Evolutionary conservation across 2,888 invertebrate genomes (phyloP), one percentile per base, ranked within the genome.

Genomic region (Mantis religiosa): DNA sequence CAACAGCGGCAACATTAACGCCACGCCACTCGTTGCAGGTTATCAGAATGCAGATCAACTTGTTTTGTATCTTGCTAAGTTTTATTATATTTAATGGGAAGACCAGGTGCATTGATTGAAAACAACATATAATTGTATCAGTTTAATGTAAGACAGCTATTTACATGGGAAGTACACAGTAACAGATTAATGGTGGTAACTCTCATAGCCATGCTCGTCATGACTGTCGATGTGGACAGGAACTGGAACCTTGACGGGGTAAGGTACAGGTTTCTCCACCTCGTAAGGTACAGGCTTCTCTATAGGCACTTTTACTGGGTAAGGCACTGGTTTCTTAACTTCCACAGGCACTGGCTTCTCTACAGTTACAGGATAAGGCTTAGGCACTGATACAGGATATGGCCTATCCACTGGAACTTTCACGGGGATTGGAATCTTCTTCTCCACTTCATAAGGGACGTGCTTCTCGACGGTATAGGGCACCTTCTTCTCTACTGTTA

Each of bases 341-440:
- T 96, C 97, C 82, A 95, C 94, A 8, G 95, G 96, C 90, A 97
- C 96, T 92, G 97, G 97, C 92, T 96, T 96, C 94, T 95, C 95
- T 12, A 90, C 90, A 1, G 89, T 85, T 27, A 90, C 90, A 1
- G 90, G 90, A 81, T 89, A 94, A n/a, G 94, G 94, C 90, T 94
- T 94, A 6, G 95, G 95, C 84, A 95, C 96, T 92, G 95, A 95
- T n/a, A 97, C 97, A 90, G 96, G 95, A 93, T 97, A 97, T 88
- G 92, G 92, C 83, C 89, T 34, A 88, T 92, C 91, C 82, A 92
- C 91, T 28, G 91, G 91, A 15, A 92, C 91, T 90, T 92, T 92
- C 87, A 92, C 92, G 14, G 91, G 91, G 89, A 90, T 90, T 6
- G 91, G 92, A 12, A 91, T 91, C 6, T 90, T 91, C 83, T 91